Evolutionary conservation across 2,888 invertebrate species (phyloP).

Genomic region (Epinotia brunnichana): DNA sequence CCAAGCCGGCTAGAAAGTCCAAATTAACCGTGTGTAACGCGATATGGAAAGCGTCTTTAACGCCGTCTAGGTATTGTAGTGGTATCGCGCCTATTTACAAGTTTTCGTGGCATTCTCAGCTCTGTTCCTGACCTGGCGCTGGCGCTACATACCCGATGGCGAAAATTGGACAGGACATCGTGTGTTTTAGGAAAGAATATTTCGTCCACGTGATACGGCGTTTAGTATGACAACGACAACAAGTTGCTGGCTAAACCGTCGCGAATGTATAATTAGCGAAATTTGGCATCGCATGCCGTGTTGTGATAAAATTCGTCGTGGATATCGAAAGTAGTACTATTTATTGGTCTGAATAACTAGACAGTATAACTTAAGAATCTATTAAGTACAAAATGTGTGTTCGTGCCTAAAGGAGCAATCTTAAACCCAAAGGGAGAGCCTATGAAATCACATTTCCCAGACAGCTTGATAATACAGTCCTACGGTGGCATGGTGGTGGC

Average conservation of each 20-base stretch:
- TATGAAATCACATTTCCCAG: neutral
- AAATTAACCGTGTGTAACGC: slow-evolving; percentile 27
- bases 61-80: neutral
- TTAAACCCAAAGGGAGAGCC: neutral
- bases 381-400: neutral
- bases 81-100: neutral
- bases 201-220: neutral
- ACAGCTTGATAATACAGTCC: slow-evolving; percentile 15
- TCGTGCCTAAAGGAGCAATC: neutral
- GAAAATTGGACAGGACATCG: neutral
- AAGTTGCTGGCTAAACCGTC: neutral
- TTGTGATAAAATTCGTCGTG: neutral
- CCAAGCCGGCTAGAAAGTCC: slow-evolving; percentile 34
- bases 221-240: neutral
- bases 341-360: neutral
- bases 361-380: neutral
- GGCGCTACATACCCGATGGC: neutral
- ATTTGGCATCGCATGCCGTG: neutral
- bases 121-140: too few species aligned
- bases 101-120: neutral
- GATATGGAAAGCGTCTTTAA: slow-evolving; percentile 33
- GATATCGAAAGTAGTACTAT: neutral
- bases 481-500: slow-evolving; percentile 56
- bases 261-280: slow-evolving; percentile 1
- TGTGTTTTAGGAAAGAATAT: neutral